phyloP scores from a whole-genome alignment of 2,888 invertebrate species.

The Orthosia gracilis region DNA sequence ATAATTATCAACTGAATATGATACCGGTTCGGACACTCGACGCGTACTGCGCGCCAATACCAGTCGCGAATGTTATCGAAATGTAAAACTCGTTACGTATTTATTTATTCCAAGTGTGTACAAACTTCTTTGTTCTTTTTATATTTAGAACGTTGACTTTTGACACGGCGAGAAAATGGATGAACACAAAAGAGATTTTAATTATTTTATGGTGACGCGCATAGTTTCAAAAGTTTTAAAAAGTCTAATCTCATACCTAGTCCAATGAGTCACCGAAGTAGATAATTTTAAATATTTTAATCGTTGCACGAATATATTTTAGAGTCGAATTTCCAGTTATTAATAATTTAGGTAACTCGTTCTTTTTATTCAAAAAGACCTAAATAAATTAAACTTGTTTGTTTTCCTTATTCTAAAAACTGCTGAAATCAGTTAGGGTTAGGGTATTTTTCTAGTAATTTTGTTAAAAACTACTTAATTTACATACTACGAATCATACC shows the following conservation, averaged over 20 bases:
- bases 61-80: conserved; percentile 73
- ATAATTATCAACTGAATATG: conserved; percentile 66
- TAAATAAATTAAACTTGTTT: conserved; percentile 4
- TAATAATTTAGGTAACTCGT: neutral
- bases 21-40: conserved; percentile 61
- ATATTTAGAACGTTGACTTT: conserved; percentile 81
- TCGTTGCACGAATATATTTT: neutral
- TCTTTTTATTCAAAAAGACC: neutral
- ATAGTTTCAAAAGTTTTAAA: neutral
- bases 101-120: conserved; percentile 79
- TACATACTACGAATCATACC: neutral
- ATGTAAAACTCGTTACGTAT: conserved; percentile 73
- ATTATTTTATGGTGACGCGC: conserved; percentile 27
- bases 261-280: conserved; percentile 10
- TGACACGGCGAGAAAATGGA: conserved; percentile 69
- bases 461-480: neutral
- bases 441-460: neutral
- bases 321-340: neutral
- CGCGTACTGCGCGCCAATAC: conserved; percentile 71
- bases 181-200: conserved; percentile 17
- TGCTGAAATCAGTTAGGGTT: neutral
- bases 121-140: conserved; percentile 80
- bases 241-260: conserved; percentile 15
- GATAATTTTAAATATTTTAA: conserved; percentile 13
- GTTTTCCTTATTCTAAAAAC: conserved; percentile 11